These are phyloP conservation scores for Urocyon cinereoargenteus DNA, from an alignment of 2,797 vertebrate species.

Conservation along the genomic window DNA sequence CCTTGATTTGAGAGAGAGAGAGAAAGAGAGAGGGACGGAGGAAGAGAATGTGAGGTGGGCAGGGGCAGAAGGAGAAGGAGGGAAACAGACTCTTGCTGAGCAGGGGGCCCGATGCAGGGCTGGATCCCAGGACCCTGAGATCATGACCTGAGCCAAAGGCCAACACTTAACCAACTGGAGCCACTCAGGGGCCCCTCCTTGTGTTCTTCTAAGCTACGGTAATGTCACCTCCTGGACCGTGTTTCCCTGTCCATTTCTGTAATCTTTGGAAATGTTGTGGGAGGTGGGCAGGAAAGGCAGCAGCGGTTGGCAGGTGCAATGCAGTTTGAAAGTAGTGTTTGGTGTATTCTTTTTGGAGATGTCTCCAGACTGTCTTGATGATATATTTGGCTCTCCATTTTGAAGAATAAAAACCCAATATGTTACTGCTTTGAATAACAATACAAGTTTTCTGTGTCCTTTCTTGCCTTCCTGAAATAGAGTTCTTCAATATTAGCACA, in stretches of 20 bases:
- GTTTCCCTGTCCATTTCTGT: neutral
- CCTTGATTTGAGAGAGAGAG: no score
- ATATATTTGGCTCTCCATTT: conserved; percentile 3
- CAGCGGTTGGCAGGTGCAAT: neutral
- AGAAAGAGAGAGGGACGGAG: no score
- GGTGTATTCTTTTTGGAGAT: conserved; percentile 6
- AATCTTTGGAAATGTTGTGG: neutral
- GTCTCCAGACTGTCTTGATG: conserved; percentile 4
- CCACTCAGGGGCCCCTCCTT: no score
- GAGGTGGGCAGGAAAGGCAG: neutral
- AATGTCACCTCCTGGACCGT: neutral
- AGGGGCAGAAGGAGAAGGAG: no score
- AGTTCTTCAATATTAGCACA: neutral
- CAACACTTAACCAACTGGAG: no score
- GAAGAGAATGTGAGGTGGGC: no score
- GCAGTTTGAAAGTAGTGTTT: neutral
- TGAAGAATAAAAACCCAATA: neutral
- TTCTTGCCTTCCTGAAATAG: neutral
- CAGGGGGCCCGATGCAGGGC: no score
- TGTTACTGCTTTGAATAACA: neutral
- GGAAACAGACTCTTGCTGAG: no score
- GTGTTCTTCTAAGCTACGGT: neutral
- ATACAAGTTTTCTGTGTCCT: neutral
- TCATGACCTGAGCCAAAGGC: no score
- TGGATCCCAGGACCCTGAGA: no score